Conservation (phyloP, 2,797 vertebrate genomes). For the Heliangelus exortis region DNA sequence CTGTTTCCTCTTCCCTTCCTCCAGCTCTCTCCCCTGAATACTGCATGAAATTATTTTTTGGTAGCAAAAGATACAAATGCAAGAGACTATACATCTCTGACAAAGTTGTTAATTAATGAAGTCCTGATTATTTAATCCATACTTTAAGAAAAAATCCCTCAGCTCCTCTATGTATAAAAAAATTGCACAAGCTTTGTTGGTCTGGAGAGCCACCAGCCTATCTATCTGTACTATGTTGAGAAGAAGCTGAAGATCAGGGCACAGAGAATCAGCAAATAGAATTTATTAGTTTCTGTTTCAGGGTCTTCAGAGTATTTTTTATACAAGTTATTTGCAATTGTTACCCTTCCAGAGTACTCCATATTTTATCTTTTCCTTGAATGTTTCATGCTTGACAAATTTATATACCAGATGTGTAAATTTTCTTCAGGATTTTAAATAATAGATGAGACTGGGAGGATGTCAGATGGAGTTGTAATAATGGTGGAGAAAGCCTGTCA, state of each 20-base stretch:
- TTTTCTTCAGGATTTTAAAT: neutral
- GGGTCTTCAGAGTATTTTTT: neutral
- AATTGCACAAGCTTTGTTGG: neutral
- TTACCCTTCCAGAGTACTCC: neutral
- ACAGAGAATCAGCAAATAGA: neutral
- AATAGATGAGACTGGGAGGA: neutral
- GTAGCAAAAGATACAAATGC: neutral
- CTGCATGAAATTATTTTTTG: neutral
- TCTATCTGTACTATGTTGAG: neutral
- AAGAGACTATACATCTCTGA: neutral
- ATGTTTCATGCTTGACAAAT: neutral
- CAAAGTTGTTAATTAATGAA: neutral
- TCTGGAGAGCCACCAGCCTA: neutral
- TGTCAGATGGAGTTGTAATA: neutral
- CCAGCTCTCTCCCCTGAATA: neutral
- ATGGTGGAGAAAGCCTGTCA: neutral
- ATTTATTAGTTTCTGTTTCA: neutral
- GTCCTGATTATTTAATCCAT: neutral
- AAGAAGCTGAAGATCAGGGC: neutral
- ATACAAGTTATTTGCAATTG: neutral
- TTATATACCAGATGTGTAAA: too few relatives aligned
- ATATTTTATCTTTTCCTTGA: neutral
- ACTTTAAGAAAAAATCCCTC: neutral
- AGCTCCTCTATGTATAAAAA: neutral
- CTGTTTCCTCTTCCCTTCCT: neutral